Evolutionary conservation across 2,797 vertebrate species (phyloP).

Genomic region (Pseudochirops cupreus): DNA sequence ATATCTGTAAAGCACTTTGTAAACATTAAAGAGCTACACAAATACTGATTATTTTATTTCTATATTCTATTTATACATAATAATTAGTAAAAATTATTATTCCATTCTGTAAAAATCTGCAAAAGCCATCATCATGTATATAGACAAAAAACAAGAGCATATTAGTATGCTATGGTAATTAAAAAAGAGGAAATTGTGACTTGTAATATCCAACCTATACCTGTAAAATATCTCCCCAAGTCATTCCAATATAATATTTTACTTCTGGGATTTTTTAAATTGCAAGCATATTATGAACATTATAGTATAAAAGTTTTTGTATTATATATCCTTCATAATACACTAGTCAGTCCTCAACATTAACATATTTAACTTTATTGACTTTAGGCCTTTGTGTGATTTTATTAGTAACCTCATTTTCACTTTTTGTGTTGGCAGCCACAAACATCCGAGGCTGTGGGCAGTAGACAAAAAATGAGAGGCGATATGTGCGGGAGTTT

Average conservation of each 20-base stretch:
- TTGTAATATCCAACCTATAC: neutral
- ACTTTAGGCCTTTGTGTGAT: neutral
- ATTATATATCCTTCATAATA: neutral
- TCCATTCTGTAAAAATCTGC: neutral
- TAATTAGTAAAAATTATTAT: too few species aligned
- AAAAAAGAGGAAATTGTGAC: neutral
- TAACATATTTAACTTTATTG: neutral
- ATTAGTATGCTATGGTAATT: slow-evolving; percentile 1
- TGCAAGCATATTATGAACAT: neutral
- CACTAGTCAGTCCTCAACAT: neutral
- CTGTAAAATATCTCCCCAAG: neutral
- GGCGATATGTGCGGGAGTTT: neutral
- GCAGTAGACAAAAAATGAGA: neutral
- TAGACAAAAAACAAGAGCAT: neutral
- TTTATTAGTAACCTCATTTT: neutral
- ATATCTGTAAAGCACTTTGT: neutral
- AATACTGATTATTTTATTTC: neutral
- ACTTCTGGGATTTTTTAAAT: neutral
- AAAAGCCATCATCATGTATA: neutral
- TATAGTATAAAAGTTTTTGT: neutral
- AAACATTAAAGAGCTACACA: neutral
- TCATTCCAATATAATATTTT: neutral
- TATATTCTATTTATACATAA: too few species aligned
- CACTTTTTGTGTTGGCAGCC: neutral
- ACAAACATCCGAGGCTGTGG: neutral